Conservation (phyloP, 2,888 invertebrate genomes). For the Cheilosia pagana region DNA sequence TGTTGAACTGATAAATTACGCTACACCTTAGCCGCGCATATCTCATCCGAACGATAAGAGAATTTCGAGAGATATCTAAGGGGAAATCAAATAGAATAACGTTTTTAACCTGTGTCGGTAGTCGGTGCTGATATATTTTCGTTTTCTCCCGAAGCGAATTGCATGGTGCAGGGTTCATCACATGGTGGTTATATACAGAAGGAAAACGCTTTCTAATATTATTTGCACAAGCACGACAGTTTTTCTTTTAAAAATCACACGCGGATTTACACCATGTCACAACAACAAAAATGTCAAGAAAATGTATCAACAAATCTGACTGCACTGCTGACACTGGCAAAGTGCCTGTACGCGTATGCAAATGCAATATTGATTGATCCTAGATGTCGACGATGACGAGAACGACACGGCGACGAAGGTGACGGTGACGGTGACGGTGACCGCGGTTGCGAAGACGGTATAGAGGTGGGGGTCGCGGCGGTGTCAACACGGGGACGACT, state of each 20-base stretch:
- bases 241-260: slow-evolving; percentile 30
- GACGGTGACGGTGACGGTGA: slow-evolving; percentile 39
- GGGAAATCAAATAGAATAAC: slow-evolving; percentile 32
- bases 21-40: slow-evolving; percentile 61
- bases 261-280: too few relatives aligned
- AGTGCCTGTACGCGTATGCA: slow-evolving; percentile 60
- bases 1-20: slow-evolving; percentile 65
- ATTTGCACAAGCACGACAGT: slow-evolving; percentile 6
- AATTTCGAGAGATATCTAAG: slow-evolving; percentile 35
- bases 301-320: slow-evolving; percentile 61
- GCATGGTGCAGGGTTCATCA: slow-evolving; percentile 48
- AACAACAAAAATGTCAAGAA: slow-evolving; percentile 44
- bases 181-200: slow-evolving; percentile 25
- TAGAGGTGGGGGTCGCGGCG: slow-evolving; percentile 43
- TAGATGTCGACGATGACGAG: slow-evolving; percentile 64
- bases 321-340: slow-evolving; percentile 58
- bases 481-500: slow-evolving; percentile 59
- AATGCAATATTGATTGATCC: slow-evolving; percentile 72
- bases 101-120: slow-evolving; percentile 46
- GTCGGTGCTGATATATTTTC: slow-evolving; percentile 26
- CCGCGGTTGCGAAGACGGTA: slow-evolving; percentile 7
- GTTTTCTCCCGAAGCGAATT: background rate
- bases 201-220: slow-evolving; percentile 18
- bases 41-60: slow-evolving; percentile 59
- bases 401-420: slow-evolving; percentile 1